Conservation (phyloP, 2,113 vertebrate genomes). For the Tragelaphus buxtoni region DNA sequence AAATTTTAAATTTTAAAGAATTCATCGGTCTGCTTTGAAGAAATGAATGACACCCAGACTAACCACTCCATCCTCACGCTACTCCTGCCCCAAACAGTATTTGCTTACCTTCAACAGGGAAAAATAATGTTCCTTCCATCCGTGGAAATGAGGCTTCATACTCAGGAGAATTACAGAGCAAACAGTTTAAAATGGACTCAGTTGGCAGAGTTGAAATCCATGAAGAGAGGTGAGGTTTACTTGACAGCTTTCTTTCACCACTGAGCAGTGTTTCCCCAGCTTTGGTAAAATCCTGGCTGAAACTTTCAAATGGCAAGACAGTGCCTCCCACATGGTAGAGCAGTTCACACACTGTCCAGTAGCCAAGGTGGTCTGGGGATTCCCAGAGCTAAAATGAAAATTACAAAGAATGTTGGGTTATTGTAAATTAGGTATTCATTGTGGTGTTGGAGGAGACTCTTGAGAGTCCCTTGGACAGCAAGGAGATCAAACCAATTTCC, state of each 20-base stretch:
- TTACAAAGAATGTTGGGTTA: neutral
- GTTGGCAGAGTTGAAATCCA: slow-evolving; percentile 76
- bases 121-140: slow-evolving; percentile 77
- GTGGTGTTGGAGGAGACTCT: neutral
- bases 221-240: neutral
- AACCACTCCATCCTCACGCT: neutral
- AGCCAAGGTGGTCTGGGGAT: slow-evolving; percentile 84
- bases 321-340: slow-evolving; percentile 83
- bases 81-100: neutral
- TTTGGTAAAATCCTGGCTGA: slow-evolving; percentile 62
- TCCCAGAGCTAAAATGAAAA: slow-evolving; percentile 78
- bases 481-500: neutral
- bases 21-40: neutral
- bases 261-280: neutral
- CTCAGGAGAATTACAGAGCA: slow-evolving; percentile 81
- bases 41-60: neutral
- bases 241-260: neutral
- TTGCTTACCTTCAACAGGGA: slow-evolving; percentile 77
- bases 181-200: slow-evolving; percentile 82
- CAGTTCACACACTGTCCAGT: slow-evolving; percentile 83
- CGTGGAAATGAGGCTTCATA: slow-evolving; percentile 84
- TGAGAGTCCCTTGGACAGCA: neutral
- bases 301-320: slow-evolving; percentile 82
- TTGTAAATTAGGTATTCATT: neutral
- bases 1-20: slow-evolving; percentile 1